Conservation (phyloP, 1,140 invertebrate genomes). For the Apis laboriosa region DNA sequence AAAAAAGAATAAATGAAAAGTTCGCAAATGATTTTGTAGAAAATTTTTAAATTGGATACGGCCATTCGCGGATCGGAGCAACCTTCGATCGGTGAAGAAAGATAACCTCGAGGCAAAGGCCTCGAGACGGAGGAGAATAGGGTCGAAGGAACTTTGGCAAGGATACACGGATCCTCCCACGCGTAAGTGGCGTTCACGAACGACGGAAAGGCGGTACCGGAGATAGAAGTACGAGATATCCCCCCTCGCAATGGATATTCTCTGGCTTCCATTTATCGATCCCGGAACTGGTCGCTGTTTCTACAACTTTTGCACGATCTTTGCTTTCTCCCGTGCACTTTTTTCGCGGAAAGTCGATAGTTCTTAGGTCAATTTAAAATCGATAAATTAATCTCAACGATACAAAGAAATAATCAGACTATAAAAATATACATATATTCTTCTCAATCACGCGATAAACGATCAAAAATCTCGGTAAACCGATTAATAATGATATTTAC, state of each 20-base stretch:
- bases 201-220: conserved; percentile 53
- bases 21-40: too few species aligned
- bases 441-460: too few species aligned
- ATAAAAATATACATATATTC: too few species aligned
- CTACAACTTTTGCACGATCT: neutral
- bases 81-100: neutral
- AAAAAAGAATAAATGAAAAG: too few species aligned
- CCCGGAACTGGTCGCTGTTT: conserved; percentile 3
- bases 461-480: too few species aligned
- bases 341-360: conserved; percentile 9
- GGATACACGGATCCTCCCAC: conserved; percentile 55
- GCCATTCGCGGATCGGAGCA: too few species aligned
- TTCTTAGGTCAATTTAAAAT: too few species aligned
- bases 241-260: neutral
- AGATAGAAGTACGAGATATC: conserved; percentile 44
- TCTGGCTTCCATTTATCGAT: conserved; percentile 16
- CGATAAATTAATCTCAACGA: too few species aligned
- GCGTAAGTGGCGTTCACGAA: conserved; percentile 32
- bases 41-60: too few species aligned
- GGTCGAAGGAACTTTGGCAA: conserved; percentile 16
- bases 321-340: conserved; percentile 28
- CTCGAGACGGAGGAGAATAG: neutral
- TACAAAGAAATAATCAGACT: too few species aligned
- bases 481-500: too few species aligned
- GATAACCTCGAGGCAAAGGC: neutral